These are phyloP conservation scores for Aphaenogaster ashmeadi DNA, from an alignment of 1,140 invertebrate genomes.

Conservation along the genomic window DNA sequence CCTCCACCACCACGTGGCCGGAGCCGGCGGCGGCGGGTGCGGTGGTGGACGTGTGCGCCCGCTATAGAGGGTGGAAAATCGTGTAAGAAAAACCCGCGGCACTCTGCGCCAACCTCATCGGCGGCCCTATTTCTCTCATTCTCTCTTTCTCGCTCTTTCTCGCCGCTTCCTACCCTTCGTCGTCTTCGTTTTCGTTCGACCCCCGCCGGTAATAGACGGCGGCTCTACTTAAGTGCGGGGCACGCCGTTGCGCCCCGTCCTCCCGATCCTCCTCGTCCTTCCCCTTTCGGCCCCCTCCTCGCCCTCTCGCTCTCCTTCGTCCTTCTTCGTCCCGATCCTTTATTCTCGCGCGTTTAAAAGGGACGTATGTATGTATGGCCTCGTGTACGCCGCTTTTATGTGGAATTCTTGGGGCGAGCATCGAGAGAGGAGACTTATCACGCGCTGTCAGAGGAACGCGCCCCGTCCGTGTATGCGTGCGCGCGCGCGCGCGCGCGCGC, in stretches of 20 bases:
- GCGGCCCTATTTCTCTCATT: constrained; percentile 19
- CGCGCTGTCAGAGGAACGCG: constrained; percentile 54
- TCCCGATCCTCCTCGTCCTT: constrained; percentile 12
- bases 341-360: constrained; percentile 68
- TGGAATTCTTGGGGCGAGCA: constrained; percentile 57
- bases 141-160: constrained; percentile 41
- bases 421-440: constrained; percentile 55
- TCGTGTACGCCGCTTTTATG: constrained; percentile 58
- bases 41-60: constrained; percentile 61
- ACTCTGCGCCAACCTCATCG: constrained; percentile 68
- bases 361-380: constrained; percentile 63
- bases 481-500: not conserved
- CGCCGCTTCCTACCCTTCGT: not conserved
- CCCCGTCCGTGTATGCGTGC: not conserved
- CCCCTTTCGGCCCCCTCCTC: not conserved
- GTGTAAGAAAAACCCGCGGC: constrained; percentile 81
- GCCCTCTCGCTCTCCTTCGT: not conserved
- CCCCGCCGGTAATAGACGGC: constrained; percentile 62
- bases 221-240: constrained; percentile 71
- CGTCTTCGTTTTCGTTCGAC: not conserved
- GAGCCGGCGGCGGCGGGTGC: constrained; percentile 49
- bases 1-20: constrained; percentile 78
- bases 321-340: constrained; percentile 43
- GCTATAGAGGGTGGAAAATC: constrained; percentile 74
- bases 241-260: constrained; percentile 31